A percentile compares a stretch with the other conserved stretches of the same genome.
These are phyloP conservation scores for Drosophila navojoa DNA, from an alignment of 1,140 invertebrate species.

Conservation along the genomic window DNA sequence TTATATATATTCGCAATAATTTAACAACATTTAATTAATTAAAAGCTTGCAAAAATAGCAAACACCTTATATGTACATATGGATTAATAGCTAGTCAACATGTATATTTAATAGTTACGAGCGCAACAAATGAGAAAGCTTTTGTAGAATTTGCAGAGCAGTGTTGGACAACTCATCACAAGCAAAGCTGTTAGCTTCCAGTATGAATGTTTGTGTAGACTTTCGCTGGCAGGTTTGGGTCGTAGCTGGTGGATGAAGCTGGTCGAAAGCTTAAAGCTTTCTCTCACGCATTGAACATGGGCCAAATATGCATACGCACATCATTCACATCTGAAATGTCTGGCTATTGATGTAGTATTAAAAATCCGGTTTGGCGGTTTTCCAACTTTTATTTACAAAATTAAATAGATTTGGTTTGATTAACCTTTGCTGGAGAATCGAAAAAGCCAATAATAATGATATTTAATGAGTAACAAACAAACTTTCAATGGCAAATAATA, in stretches of 20 bases:
- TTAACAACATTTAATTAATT: no score
- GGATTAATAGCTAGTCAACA: no score
- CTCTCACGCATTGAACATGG: background rate
- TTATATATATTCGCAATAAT: no score
- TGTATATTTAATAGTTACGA: no score
- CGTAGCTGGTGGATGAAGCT: conserved; percentile 6
- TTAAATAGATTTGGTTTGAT: conserved; percentile 61
- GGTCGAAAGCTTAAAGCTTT: background rate
- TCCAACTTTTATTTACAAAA: conserved; percentile 80
- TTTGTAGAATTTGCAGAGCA: background rate
- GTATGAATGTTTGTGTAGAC: background rate
- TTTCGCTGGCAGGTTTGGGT: background rate
- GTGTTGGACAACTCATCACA: background rate
- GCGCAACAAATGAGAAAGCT: background rate
- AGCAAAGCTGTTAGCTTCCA: background rate
- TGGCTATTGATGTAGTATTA: conserved; percentile 3
- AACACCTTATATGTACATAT: no score
- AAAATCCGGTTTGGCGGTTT: conserved; percentile 43
- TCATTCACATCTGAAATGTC: background rate
- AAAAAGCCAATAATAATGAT: conserved; percentile 59
- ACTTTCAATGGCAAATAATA: conserved; percentile 43
- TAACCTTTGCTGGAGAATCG: conserved; percentile 54
- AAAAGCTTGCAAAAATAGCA: no score
- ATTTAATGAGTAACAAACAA: conserved; percentile 34
- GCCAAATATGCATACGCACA: background rate